Percentiles rank a stretch among this genome's conserved stretches.
phyloP scores from a whole-genome alignment of 2,797 vertebrate species.

The Microhierax caerulescens region DNA sequence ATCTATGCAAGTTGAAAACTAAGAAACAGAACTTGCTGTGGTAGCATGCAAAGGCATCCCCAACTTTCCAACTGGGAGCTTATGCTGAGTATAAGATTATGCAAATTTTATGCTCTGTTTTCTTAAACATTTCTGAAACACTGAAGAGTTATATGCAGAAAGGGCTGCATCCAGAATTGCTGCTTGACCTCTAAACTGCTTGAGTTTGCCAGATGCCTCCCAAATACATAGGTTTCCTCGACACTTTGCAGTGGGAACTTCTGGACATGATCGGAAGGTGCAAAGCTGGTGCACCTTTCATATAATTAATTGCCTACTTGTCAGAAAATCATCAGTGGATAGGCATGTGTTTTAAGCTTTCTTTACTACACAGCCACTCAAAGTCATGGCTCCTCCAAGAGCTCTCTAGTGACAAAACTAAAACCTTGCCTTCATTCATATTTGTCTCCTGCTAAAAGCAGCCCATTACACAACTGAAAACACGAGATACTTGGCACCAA shows the following conservation, averaged over 20 bases:
- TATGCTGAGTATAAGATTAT: background rate
- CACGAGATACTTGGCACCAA: background rate
- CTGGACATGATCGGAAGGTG: background rate
- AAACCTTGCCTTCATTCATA: constrained; percentile 9
- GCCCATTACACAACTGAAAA: background rate
- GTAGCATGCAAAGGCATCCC: background rate
- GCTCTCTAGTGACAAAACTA: background rate
- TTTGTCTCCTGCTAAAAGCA: background rate
- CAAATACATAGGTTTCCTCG: background rate
- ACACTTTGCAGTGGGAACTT: background rate
- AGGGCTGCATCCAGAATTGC: background rate
- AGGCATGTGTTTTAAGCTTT: background rate
- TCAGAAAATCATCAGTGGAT: background rate
- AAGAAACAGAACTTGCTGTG: background rate
- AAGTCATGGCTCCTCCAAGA: background rate
- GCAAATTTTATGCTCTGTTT: background rate
- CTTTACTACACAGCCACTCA: background rate
- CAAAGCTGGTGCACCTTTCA: background rate
- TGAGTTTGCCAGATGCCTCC: background rate
- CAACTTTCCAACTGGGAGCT: background rate
- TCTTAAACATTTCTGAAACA: background rate
- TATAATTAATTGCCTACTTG: background rate
- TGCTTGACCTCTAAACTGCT: background rate
- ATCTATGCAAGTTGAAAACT: background rate
- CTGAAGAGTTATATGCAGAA: background rate